Evolutionary conservation across 2,797 vertebrate species (phyloP).

Genomic region (Botia almorhae): DNA sequence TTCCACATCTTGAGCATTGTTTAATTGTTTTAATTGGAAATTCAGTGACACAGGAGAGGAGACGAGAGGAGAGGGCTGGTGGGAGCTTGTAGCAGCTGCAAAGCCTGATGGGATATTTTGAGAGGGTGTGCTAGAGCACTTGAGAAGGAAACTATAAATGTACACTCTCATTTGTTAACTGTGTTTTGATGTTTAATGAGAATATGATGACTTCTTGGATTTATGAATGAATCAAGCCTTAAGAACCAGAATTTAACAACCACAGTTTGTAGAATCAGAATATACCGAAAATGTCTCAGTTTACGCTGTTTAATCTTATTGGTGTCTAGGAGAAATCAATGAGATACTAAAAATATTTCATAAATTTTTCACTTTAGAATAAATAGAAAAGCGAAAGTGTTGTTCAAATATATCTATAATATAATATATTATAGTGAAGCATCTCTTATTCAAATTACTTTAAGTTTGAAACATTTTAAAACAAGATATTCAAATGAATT

Average conservation of each 20-base stretch:
- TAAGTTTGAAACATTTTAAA: not conserved
- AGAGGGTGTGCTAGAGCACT: conserved; percentile 72
- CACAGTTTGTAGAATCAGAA: too few species aligned
- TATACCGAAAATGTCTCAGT: too few species aligned
- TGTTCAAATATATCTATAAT: not conserved
- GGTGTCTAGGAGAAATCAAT: too few species aligned
- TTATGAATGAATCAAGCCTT: too few species aligned
- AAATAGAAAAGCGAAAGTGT: too few species aligned
- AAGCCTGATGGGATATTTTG: conserved; percentile 77
- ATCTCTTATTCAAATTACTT: not conserved
- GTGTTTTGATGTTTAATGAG: conserved; percentile 6
- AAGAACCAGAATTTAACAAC: too few species aligned
- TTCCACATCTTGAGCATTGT: conserved; percentile 25
- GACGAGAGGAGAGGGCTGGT: conserved; percentile 13
- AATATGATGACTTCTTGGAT: too few species aligned
- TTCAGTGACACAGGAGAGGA: conserved; percentile 23
- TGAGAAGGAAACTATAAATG: not conserved
- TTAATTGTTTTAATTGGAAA: conserved; percentile 31
- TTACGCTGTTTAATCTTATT: too few species aligned
- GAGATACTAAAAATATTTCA: too few species aligned
- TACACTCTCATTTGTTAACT: conserved; percentile 6
- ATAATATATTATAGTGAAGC: not conserved
- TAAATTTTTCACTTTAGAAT: too few species aligned
- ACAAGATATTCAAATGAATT: not conserved
- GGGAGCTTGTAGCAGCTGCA: conserved; percentile 69